These are phyloP conservation scores for Characodon lateralis DNA, from an alignment of 2,797 vertebrate genomes.

Conservation along the genomic window DNA sequence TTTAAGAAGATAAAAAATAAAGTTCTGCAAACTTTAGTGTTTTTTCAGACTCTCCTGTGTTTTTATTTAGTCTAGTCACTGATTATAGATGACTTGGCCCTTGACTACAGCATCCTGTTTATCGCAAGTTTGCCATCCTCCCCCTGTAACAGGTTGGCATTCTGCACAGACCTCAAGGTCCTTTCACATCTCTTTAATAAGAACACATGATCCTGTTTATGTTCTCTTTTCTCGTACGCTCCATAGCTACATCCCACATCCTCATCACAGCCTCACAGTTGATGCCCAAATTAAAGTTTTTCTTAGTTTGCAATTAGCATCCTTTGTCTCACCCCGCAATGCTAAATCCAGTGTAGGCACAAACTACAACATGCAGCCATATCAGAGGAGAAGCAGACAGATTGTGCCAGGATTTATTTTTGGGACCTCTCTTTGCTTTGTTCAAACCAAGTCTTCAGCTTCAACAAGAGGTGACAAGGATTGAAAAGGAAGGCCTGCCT, in stretches of 20 bases:
- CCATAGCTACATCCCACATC: constrained; percentile 12
- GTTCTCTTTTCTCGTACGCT: constrained; percentile 40
- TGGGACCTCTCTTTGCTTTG: constrained; percentile 41
- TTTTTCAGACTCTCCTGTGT: constrained; percentile 19
- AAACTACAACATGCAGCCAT: constrained; percentile 34
- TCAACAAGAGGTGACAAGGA: constrained; percentile 69
- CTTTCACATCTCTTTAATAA: constrained; percentile 76
- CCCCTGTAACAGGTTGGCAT: constrained; percentile 54
- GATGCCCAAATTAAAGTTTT: constrained; percentile 27
- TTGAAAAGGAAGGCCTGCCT: constrained; percentile 65
- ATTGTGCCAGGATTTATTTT: constrained; percentile 59
- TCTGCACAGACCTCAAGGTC: constrained; percentile 64
- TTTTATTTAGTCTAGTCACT: constrained; percentile 2
- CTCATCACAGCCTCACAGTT: constrained; percentile 39
- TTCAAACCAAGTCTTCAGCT: constrained; percentile 74
- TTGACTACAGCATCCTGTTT: constrained; percentile 29
- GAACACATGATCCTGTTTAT: constrained; percentile 73
- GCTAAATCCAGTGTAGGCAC: constrained; percentile 37
- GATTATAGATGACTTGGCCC: constrained; percentile 19
- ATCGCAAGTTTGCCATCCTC: constrained; percentile 50
- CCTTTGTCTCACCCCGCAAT: constrained; percentile 42
- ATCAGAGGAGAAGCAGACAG: constrained; percentile 12
- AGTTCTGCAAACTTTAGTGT: neutral
- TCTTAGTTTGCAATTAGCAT: constrained; percentile 64
- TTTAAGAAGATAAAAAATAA: neutral